These are phyloP conservation scores for Alectoris magna DNA, from an alignment of 2,797 vertebrate species.

Conservation along the genomic window DNA sequence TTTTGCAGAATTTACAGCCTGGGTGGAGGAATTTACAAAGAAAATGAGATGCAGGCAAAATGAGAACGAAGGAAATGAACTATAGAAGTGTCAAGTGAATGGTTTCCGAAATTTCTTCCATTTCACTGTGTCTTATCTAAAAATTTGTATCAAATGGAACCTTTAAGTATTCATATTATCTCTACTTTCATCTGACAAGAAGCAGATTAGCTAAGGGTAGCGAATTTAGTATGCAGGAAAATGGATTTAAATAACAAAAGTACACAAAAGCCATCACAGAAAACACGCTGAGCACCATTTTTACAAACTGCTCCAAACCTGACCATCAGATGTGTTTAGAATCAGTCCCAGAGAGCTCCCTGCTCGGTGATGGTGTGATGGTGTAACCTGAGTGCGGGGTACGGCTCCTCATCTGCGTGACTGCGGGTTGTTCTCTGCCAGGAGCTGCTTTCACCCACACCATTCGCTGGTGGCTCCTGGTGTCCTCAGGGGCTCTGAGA, in stretches of 20 bases:
- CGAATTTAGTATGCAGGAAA: neutral
- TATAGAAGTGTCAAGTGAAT: slow-evolving; percentile 30
- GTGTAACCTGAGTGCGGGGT: neutral
- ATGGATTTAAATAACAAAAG: neutral
- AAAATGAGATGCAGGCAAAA: slow-evolving; percentile 4
- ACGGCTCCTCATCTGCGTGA: neutral
- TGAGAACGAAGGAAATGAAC: slow-evolving; percentile 11
- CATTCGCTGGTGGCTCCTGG: fast-evolving
- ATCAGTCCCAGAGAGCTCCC: neutral
- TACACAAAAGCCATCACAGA: neutral
- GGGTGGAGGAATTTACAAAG: neutral
- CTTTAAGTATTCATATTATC: neutral
- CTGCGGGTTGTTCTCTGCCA: fast-evolving
- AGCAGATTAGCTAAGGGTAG: neutral
- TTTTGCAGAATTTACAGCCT: neutral
- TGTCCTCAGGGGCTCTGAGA: neutral
- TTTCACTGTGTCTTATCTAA: neutral
- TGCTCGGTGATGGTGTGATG: neutral
- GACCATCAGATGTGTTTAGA: neutral
- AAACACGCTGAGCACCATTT: neutral
- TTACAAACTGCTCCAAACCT: neutral
- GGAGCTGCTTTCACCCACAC: neutral
- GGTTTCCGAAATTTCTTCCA: neutral
- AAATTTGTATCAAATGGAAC: neutral
- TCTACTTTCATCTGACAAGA: neutral